A percentile compares a stretch with the other conserved stretches of the same genome.
Evolutionary conservation across 2,888 invertebrate species (phyloP).

Genomic region (Amblyteles armatorius): DNA sequence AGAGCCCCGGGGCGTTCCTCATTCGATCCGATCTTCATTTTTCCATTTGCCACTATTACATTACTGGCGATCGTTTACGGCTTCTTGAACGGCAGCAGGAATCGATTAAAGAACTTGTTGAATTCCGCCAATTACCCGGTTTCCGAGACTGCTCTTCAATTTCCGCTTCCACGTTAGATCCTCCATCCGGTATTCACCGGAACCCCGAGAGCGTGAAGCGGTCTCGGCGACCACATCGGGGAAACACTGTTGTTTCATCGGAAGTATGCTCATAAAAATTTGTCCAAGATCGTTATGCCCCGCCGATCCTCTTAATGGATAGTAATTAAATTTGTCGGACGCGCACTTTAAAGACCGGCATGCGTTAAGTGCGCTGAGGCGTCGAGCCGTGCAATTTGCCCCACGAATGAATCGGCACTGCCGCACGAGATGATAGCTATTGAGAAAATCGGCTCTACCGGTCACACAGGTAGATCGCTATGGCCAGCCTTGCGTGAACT

Average conservation of each 20-base stretch:
- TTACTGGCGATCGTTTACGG: conserved; percentile 6
- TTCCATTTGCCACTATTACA: not conserved
- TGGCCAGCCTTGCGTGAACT: not conserved
- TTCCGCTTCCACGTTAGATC: conserved; percentile 34
- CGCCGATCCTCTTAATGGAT: too few relatives aligned
- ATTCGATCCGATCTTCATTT: not conserved
- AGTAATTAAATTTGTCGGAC: not conserved
- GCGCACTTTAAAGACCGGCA: not conserved
- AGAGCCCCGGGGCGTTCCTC: not conserved
- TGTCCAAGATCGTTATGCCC: too few relatives aligned
- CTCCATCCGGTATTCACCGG: conserved; percentile 6
- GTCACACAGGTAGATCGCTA: not conserved
- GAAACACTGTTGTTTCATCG: conserved; percentile 8
- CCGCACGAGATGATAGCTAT: conserved; percentile 21
- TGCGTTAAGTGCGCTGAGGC: not conserved
- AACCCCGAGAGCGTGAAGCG: not conserved
- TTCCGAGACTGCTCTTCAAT: conserved; percentile 14
- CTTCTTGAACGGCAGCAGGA: conserved; percentile 5
- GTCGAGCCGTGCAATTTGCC: not conserved
- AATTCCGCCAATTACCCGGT: conserved; percentile 20
- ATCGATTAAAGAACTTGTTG: conserved; percentile 29
- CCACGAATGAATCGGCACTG: not conserved
- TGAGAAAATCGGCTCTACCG: conserved; percentile 5
- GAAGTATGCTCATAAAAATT: not conserved
- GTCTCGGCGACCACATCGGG: not conserved